These are phyloP conservation scores for Antigone vipio DNA, from an alignment of 2,113 vertebrate species.

Conservation along the genomic window DNA sequence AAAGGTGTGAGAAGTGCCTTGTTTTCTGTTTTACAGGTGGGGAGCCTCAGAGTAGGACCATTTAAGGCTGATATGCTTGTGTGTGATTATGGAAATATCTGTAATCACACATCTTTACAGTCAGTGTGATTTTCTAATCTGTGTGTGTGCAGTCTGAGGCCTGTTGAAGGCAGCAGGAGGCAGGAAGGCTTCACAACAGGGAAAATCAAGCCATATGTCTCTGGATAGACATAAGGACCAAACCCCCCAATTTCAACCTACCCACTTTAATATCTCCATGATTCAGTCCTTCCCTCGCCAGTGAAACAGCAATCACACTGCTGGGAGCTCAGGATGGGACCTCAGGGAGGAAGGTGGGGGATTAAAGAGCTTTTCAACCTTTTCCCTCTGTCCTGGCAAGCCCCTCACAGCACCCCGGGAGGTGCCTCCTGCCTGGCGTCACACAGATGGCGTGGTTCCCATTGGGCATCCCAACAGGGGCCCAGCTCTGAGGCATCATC, in stretches of 20 bases:
- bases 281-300: background rate
- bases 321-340: background rate
- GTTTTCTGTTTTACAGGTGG: background rate
- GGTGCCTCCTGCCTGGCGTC: background rate
- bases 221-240: background rate
- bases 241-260: background rate
- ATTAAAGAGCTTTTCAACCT: background rate
- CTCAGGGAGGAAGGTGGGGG: background rate
- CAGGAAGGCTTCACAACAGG: background rate
- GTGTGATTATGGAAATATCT: background rate
- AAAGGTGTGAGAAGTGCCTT: background rate
- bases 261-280: background rate
- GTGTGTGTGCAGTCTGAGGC: background rate
- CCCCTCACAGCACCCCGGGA: fast-evolving
- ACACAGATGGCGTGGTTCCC: fast-evolving
- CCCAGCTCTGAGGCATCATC: background rate
- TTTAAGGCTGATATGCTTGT: background rate
- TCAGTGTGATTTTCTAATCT: background rate
- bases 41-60: background rate
- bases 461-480: background rate
- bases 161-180: background rate
- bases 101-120: background rate
- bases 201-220: background rate
- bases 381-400: background rate
- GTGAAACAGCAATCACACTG: background rate